These are phyloP conservation scores for Thereva unica DNA, from an alignment of 2,888 invertebrate species.

Conservation along the genomic window DNA sequence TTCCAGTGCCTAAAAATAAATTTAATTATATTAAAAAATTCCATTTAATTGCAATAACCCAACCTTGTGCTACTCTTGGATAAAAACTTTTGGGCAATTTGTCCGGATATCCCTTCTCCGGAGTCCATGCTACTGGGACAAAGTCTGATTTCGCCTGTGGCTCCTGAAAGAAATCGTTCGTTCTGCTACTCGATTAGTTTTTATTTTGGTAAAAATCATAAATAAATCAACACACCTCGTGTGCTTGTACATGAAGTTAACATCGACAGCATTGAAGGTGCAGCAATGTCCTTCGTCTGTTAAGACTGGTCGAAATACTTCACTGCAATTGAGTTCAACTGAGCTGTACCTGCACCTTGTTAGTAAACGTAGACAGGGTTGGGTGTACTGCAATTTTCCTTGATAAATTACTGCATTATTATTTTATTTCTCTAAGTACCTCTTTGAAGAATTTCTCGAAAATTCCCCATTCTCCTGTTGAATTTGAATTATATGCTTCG, in stretches of 20 bases:
- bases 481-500: constrained; percentile 16
- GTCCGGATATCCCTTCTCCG: constrained; percentile 70
- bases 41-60: neutral
- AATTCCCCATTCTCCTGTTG: constrained; percentile 47
- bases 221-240: neutral
- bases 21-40: neutral
- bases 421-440: constrained; percentile 43
- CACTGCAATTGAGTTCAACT: constrained; percentile 63
- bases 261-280: constrained; percentile 76
- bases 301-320: constrained; percentile 72
- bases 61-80: constrained; percentile 60
- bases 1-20: constrained; percentile 63
- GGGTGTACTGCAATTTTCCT: constrained; percentile 65
- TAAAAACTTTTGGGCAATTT: constrained; percentile 63
- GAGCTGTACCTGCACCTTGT: constrained; percentile 70
- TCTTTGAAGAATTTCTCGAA: constrained; percentile 49
- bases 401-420: neutral
- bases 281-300: constrained; percentile 86
- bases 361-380: constrained; percentile 73
- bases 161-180: constrained; percentile 45
- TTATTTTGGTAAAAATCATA: neutral
- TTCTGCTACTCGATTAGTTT: constrained; percentile 28
- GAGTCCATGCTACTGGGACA: constrained; percentile 71
- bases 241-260: constrained; percentile 64
- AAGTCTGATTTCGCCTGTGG: constrained; percentile 52